Percentiles rank a stretch among this genome's conserved stretches.
Conservation (phyloP, 2,888 invertebrate genomes). For the Acronicta aceris region DNA sequence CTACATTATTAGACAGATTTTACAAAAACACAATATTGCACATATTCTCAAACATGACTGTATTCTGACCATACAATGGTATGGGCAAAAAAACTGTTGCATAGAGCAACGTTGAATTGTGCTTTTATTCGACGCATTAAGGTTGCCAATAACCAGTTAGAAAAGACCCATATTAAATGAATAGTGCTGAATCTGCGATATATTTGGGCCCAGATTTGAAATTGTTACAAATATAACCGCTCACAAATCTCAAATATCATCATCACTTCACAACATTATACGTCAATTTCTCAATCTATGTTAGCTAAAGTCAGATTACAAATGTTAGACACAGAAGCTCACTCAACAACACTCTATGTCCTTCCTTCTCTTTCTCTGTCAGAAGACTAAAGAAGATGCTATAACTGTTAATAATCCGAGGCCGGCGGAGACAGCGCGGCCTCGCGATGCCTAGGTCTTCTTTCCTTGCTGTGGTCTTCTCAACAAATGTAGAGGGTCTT, state of each 20-base stretch:
- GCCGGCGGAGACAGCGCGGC: conserved; percentile 81
- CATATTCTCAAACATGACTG: conserved; percentile 9
- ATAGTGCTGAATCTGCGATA: background rate
- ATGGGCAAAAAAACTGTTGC: no score
- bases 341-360: conserved; percentile 16
- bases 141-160: background rate
- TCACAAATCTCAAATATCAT: background rate
- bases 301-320: conserved; percentile 13
- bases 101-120: background rate
- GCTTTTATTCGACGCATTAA: background rate
- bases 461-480: conserved; percentile 76
- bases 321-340: conserved; percentile 14
- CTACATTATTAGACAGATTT: conserved; percentile 13
- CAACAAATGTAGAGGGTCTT: conserved; percentile 89
- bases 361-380: conserved; percentile 47
- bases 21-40: conserved; percentile 24
- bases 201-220: background rate
- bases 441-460: conserved; percentile 86
- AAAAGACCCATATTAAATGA: background rate
- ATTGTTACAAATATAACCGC: background rate
- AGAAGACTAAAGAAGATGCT: conserved; percentile 59
- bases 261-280: conserved; percentile 22
- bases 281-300: background rate
- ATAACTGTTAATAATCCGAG: conserved; percentile 65
- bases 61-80: no score